Base-by-base conservation (phyloP, 2,113 vertebrate genomes). In the Riparia riparia region DNA sequence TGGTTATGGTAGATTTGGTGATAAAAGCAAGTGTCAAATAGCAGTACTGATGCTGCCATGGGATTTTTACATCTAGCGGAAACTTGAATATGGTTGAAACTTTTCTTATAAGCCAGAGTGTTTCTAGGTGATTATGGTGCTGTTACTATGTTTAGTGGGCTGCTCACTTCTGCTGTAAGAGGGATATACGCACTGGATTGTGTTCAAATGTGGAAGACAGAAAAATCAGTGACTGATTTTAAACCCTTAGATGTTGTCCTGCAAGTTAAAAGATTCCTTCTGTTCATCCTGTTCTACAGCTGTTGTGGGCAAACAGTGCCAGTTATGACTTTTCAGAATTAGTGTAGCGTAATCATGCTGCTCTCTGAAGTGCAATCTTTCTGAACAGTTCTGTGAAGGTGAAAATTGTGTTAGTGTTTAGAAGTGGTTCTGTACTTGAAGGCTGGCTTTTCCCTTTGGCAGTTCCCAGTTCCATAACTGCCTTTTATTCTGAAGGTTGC, bases 171-270 rank as follows among this genome's bases (percentile, higher is more conserved):
- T 44, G 68, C 20, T 65, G n/a, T 56, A 26, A 65, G 45, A 77
- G 54, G 24, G 49, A 13, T 82, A 7, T 32, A 17, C 37, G 29
- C 54, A 6, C 12, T 53, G 18, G 57, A 18, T 37, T 70, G 21
- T 78, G 39, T 89, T 89, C n/a, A 87, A 42, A 73, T 39, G 45
- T 57, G 21, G 17, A 66, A 77, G 32, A 53, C 29, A 14, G 57
- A 86, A 91, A 93, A 89, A 71, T 89, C 44, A 32, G 13, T 91
- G 9, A 21, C 47, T 53, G 69, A 49, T 71, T 73, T 77, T 93
- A 78, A 82, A 91, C 15, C 28, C 21, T 86, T 26, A 79, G 39
- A 63, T 91, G 37, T 44, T 82, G 31, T 51, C 24, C 37, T 86
- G n/a, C n/a, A 49, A 84, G 69, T 89, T 68, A 69, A 84, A 73